phyloP scores from a whole-genome alignment of 2,797 vertebrate species.

The Alfaro cultratus region DNA sequence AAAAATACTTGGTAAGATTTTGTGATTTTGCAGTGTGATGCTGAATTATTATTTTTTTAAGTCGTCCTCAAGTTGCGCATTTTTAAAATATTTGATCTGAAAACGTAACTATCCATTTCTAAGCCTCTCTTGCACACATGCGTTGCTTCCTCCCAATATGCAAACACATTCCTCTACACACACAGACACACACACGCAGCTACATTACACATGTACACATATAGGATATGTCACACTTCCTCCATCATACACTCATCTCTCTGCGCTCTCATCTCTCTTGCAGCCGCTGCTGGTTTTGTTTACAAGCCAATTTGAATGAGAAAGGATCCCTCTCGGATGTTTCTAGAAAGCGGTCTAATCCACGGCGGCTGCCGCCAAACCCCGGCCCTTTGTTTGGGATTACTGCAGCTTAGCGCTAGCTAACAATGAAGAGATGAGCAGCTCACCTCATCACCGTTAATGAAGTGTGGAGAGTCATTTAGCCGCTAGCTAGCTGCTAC shows the following conservation, averaged over 20 bases:
- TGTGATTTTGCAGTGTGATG: background rate
- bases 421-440: conserved; percentile 99
- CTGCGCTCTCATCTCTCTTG: conserved; percentile 52
- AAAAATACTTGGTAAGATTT: too few relatives aligned
- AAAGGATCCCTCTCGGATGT: conserved; percentile 90
- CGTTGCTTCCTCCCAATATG: conserved; percentile 13
- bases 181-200: conserved; percentile 24
- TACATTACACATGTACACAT: conserved; percentile 59
- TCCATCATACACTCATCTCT: conserved; percentile 59
- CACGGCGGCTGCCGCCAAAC: conserved; percentile 80
- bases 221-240: conserved; percentile 44
- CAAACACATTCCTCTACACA: conserved; percentile 19
- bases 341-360: conserved; percentile 76
- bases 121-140: conserved; percentile 1
- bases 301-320: conserved; percentile 99
- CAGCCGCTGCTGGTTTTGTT: conserved; percentile 90
- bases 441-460: conserved; percentile 97
- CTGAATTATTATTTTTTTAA: background rate
- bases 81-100: background rate
- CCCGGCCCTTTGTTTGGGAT: conserved; percentile 99
- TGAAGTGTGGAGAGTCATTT: conserved; percentile 99
- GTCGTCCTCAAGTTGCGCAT: background rate
- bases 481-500: conserved; percentile 84
- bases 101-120: background rate
- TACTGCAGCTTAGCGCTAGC: conserved; percentile 96